phyloP scores from a whole-genome alignment of 2,888 invertebrate species.

The Amaurobius ferox region DNA sequence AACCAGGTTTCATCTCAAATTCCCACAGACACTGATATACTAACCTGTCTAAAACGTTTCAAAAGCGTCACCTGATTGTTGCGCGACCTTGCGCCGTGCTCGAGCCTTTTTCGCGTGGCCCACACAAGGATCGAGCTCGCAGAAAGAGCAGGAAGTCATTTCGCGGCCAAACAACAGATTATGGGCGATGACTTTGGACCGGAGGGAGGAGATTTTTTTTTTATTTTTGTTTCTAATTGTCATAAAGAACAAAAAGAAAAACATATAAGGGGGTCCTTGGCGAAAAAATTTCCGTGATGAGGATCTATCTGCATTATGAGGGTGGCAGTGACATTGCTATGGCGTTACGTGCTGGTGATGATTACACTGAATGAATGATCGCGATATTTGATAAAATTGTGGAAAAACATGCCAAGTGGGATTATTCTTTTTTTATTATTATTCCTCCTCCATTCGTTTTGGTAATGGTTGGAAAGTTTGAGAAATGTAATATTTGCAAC shows the following conservation, averaged over 20 bases:
- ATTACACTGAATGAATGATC: background rate
- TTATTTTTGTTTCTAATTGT: background rate
- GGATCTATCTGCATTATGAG: background rate
- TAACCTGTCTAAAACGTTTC: background rate
- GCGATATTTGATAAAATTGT: background rate
- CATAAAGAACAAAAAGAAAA: background rate
- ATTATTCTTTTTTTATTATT: too few species aligned
- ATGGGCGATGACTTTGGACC: conserved; percentile 12
- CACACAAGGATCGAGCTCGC: background rate
- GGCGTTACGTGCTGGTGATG: background rate
- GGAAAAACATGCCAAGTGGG: background rate
- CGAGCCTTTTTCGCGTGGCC: conserved; percentile 3
- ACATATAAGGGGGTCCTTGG: background rate
- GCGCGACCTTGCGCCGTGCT: background rate
- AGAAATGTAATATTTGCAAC: too few species aligned
- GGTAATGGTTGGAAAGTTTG: too few species aligned
- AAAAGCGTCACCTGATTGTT: background rate
- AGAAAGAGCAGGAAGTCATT: background rate
- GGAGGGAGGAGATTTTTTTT: background rate
- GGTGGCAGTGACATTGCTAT: conserved; percentile 2
- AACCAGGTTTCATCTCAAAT: too few species aligned
- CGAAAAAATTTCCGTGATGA: background rate
- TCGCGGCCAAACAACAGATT: background rate
- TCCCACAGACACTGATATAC: background rate
- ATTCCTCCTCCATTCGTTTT: too few species aligned